Percentiles rank a stretch among this genome's conserved stretches.
phyloP scores from a whole-genome alignment of 2,888 invertebrate genomes.

The Tenthredo distinguenda region DNA sequence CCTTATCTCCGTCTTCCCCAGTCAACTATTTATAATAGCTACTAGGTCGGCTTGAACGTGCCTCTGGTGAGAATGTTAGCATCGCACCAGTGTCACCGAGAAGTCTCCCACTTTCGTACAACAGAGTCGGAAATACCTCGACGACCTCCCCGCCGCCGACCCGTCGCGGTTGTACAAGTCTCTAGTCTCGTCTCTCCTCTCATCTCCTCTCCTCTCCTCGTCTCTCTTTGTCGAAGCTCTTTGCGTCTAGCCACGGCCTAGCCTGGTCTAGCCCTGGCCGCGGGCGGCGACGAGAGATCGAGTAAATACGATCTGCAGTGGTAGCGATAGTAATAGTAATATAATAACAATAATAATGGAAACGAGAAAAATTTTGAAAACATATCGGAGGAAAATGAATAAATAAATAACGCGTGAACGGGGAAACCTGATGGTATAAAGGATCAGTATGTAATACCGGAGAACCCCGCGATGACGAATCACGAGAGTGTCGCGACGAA shows the following conservation, averaged over 20 bases:
- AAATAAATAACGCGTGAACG: not conserved
- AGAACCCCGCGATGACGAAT: slow-evolving; percentile 21
- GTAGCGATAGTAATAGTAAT: not conserved
- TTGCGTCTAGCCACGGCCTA: slow-evolving; percentile 51
- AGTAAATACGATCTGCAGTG: not conserved
- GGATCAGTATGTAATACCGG: not conserved
- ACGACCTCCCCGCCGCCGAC: not conserved
- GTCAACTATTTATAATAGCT: slow-evolving; percentile 50
- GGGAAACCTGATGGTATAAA: not conserved
- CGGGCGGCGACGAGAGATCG: not conserved
- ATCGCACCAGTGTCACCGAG: slow-evolving; percentile 42
- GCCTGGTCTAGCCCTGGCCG: slow-evolving; percentile 23
- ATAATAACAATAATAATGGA: not conserved
- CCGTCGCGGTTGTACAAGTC: not conserved
- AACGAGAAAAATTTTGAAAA: not conserved
- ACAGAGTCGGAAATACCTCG: slow-evolving; percentile 48
- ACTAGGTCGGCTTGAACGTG: slow-evolving; percentile 33
- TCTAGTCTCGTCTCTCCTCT: slow-evolving; percentile 40
- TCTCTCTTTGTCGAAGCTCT: slow-evolving; percentile 46
- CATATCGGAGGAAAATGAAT: not conserved
- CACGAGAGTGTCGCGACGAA: slow-evolving; percentile 12
- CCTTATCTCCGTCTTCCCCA: slow-evolving; percentile 44
- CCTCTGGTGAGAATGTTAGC: slow-evolving; percentile 25
- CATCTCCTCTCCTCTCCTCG: slow-evolving; percentile 44
- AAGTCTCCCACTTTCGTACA: slow-evolving; percentile 39